Conservation (phyloP, 2,113 vertebrate species). For the Mirza zaza region DNA sequence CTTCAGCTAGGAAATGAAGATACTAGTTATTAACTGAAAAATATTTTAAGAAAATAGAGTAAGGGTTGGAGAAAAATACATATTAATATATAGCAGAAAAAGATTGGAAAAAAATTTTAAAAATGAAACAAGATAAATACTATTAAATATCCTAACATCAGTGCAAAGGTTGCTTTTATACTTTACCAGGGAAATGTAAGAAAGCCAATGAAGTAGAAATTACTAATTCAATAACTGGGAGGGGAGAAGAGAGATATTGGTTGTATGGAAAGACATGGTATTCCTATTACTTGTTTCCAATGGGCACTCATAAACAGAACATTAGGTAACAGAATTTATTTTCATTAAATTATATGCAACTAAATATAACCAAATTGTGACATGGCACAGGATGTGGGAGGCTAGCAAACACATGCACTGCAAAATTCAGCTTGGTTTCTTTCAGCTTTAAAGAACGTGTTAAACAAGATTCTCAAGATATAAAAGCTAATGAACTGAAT, state of each 20-base stretch:
- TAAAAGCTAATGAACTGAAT: conserved; percentile 56
- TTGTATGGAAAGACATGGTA: neutral
- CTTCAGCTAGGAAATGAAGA: conserved; percentile 44
- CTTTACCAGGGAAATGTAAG: conserved; percentile 35
- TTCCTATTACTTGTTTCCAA: conserved; percentile 48
- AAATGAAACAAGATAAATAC: neutral
- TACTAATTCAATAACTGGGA: neutral
- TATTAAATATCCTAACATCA: conserved; percentile 11
- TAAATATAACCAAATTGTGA: conserved; percentile 49
- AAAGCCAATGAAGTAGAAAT: conserved; percentile 25
- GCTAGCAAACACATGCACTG: conserved; percentile 39
- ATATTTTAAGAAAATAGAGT: conserved; percentile 36
- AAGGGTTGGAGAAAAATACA: conserved; percentile 41
- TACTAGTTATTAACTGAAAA: conserved; percentile 47
- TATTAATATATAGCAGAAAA: conserved; percentile 25
- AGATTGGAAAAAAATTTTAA: neutral
- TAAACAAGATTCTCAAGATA: conserved; percentile 46
- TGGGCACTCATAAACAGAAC: neutral
- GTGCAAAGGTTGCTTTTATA: conserved; percentile 23
- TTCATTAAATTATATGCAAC: conserved; percentile 29
- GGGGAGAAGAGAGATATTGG: neutral
- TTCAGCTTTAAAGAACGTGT: conserved; percentile 74
- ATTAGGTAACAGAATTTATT: conserved; percentile 56
- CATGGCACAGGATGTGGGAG: conserved; percentile 44
- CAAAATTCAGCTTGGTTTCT: conserved; percentile 75